Evolutionary conservation across 2,113 vertebrate species (phyloP).

Genomic region (Eulacestoma nigropectus): DNA sequence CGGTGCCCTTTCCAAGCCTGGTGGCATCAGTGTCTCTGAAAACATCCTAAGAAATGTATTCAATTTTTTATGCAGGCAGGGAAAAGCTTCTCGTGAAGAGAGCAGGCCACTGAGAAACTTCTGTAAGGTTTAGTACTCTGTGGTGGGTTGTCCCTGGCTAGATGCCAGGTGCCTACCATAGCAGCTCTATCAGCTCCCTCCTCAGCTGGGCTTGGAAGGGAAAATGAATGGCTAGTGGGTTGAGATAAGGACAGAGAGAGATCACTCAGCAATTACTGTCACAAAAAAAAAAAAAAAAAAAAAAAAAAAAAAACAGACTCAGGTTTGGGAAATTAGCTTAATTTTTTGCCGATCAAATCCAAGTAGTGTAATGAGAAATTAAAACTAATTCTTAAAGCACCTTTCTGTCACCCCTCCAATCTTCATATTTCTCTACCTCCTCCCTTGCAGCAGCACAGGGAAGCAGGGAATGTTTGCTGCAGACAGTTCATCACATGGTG

Average conservation of each 20-base stretch:
- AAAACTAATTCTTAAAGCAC: background rate
- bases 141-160: background rate
- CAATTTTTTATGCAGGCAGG: background rate
- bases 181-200: background rate
- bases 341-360: background rate
- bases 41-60: background rate
- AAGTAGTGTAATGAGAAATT: background rate
- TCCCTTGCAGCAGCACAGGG: background rate
- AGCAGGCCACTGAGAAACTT: background rate
- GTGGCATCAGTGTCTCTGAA: background rate
- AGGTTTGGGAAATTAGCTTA: background rate
- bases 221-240: background rate
- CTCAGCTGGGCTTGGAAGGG: background rate
- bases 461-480: background rate
- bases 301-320: background rate
- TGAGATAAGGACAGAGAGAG: background rate
- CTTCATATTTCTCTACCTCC: background rate
- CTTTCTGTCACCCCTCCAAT: background rate
- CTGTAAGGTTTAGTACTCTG: background rate
- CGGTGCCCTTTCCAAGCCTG: background rate
- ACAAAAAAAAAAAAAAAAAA: background rate
- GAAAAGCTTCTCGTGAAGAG: background rate
- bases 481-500: rapidly evolving
- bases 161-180: background rate
- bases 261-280: background rate